Conservation (phyloP, 2,113 vertebrate species). For the Ardeotis arabs region DNA sequence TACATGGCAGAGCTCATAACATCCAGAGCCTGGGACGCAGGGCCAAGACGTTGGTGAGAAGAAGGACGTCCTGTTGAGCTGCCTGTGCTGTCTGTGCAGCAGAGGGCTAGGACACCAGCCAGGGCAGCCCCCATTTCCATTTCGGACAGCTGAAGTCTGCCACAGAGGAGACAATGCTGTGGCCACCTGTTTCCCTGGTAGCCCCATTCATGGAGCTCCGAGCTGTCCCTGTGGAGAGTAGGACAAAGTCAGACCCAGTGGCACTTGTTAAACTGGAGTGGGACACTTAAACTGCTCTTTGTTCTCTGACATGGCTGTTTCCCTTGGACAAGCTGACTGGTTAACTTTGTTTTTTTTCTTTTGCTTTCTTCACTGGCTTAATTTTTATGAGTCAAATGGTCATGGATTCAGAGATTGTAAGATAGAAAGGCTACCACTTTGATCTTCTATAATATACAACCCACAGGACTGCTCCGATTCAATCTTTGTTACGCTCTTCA, state of each 20-base stretch:
- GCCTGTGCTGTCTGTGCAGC: background rate
- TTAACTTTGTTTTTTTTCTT: background rate
- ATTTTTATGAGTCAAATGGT: background rate
- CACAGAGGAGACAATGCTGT: accelerated
- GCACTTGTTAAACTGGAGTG: background rate
- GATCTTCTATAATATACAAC: background rate
- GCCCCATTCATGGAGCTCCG: background rate
- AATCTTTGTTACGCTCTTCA: background rate
- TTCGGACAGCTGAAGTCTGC: background rate
- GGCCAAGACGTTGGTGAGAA: background rate
- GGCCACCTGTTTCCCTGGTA: background rate
- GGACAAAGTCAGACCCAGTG: background rate
- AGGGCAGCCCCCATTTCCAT: background rate
- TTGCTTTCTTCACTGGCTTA: background rate
- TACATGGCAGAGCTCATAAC: background rate
- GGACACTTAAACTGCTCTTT: background rate
- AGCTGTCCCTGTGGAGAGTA: background rate
- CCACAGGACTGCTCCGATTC: background rate
- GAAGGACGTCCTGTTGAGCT: background rate
- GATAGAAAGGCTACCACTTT: background rate
- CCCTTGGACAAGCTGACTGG: background rate
- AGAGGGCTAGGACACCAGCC: background rate
- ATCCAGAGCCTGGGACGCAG: accelerated
- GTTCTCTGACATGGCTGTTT: background rate
- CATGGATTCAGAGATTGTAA: background rate